Percentiles rank a stretch among this genome's conserved stretches.
phyloP scores from a whole-genome alignment of 1,140 invertebrate genomes.

The Cherax destructor region DNA sequence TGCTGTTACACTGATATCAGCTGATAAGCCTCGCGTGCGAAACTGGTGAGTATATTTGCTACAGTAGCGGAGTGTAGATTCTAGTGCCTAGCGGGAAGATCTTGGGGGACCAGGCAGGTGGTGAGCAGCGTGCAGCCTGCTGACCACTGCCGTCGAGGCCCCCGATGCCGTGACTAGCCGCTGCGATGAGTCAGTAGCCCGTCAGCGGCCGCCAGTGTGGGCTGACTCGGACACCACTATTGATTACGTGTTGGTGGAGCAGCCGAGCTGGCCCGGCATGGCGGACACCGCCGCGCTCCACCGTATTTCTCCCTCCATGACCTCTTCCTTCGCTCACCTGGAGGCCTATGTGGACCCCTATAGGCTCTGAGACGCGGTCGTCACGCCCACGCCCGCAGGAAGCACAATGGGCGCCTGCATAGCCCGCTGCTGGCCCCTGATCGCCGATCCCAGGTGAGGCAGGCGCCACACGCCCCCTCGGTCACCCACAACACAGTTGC shows the following conservation, averaged over 20 bases:
- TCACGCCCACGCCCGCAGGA: slow-evolving; percentile 42
- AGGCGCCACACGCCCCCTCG: background rate
- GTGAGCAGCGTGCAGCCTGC: background rate
- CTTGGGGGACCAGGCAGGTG: background rate
- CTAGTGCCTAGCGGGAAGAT: background rate
- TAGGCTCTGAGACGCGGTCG: slow-evolving; percentile 26
- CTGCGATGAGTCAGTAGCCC: slow-evolving; percentile 51
- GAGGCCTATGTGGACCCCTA: slow-evolving; percentile 26
- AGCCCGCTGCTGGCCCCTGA: slow-evolving; percentile 35
- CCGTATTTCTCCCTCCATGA: slow-evolving; percentile 14
- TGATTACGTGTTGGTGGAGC: slow-evolving; percentile 41
- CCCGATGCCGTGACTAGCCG: slow-evolving; percentile 5
- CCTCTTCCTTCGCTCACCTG: slow-evolving; percentile 1
- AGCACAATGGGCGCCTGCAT: slow-evolving; percentile 48
- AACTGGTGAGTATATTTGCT: background rate
- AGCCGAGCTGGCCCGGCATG: slow-evolving; percentile 40
- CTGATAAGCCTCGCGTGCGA: slow-evolving; percentile 3
- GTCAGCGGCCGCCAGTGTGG: slow-evolving; percentile 51
- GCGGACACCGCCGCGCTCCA: slow-evolving; percentile 20
- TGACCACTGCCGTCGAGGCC: background rate
- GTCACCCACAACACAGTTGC: background rate
- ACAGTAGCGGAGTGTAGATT: background rate
- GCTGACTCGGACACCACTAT: slow-evolving; percentile 41
- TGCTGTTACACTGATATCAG: slow-evolving; percentile 11
- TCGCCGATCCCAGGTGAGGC: slow-evolving; percentile 39